Conservation (phyloP, 2,113 vertebrate species). For the Eidolon helvum region DNA sequence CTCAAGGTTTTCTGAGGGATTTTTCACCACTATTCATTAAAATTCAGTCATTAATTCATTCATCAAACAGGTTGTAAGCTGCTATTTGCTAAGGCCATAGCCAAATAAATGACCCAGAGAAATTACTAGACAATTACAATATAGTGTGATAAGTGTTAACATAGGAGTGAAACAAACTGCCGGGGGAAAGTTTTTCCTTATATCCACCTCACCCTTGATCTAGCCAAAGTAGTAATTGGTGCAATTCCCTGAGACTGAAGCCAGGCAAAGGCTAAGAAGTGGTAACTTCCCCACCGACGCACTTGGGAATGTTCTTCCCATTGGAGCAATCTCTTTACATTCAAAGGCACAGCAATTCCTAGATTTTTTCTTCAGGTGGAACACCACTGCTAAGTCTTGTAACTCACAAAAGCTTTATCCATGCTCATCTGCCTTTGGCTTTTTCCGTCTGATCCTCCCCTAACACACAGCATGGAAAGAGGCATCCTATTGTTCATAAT, state of each 20-base stretch:
- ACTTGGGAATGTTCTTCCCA: neutral
- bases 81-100: too few relatives aligned
- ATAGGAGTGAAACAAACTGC: fast-evolving
- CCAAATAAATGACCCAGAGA: neutral
- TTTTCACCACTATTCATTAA: neutral
- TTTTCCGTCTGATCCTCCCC: neutral
- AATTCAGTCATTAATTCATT: neutral
- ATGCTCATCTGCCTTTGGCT: neutral
- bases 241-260: neutral
- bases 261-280: neutral
- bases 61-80: neutral
- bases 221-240: neutral
- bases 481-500: constrained; percentile 56
- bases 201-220: neutral
- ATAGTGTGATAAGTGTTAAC: neutral
- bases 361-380: neutral
- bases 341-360: neutral
- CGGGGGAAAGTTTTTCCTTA: neutral
- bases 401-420: neutral
- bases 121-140: neutral
- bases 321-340: neutral
- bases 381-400: neutral
- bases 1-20: neutral
- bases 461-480: constrained; percentile 60
- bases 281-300: neutral